These are phyloP conservation scores for Eulithis prunata DNA, from an alignment of 2,888 invertebrate genomes.

Conservation along the genomic window DNA sequence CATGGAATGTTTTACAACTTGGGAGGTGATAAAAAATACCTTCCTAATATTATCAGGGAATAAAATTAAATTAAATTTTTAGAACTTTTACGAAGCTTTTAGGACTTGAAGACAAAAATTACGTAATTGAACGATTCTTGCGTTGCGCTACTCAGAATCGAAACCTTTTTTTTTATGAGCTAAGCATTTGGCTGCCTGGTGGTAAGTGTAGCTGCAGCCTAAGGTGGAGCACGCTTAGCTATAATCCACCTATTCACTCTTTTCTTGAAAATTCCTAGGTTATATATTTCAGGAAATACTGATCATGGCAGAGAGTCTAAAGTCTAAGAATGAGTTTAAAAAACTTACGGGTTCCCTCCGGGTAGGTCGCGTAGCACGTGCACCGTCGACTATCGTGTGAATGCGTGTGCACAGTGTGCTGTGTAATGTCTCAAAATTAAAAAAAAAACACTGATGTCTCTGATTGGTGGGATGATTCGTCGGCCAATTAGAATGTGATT, in stretches of 20 bases:
- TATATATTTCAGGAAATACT: too few species aligned
- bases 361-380: constrained; percentile 70
- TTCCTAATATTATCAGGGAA: too few species aligned
- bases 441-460: constrained; percentile 34
- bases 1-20: constrained; percentile 12
- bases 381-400: constrained; percentile 46
- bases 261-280: too few species aligned
- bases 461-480: constrained; percentile 34
- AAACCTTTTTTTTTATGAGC: too few species aligned
- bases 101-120: neutral
- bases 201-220: too few species aligned
- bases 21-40: constrained; percentile 15
- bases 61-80: neutral
- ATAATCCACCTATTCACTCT: too few species aligned
- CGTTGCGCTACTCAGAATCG: constrained; percentile 24
- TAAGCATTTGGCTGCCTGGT: too few species aligned
- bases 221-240: too few species aligned
- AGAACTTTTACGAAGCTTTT: constrained; percentile 4
- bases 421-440: constrained; percentile 41
- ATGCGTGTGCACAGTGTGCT: constrained; percentile 45
- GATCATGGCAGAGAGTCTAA: too few species aligned
- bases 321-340: constrained; percentile 41
- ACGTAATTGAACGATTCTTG: constrained; percentile 6
- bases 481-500: constrained; percentile 44
- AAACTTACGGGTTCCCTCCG: constrained; percentile 67